These are phyloP conservation scores for Gonatopus flavifemur DNA, from an alignment of 1,140 invertebrate species.

Conservation along the genomic window DNA sequence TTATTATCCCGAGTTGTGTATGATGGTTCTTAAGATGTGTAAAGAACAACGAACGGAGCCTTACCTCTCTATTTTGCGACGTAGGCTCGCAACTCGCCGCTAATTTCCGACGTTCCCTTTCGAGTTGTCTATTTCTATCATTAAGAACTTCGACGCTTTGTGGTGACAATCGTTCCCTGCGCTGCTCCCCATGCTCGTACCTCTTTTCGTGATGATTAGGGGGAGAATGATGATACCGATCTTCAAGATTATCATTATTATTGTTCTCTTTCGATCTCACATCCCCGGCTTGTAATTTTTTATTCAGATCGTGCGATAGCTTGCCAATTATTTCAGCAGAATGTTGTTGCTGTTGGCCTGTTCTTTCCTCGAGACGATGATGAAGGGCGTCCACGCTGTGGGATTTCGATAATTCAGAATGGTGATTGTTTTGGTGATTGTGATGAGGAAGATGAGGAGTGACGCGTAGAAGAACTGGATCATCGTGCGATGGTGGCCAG, in stretches of 20 bases:
- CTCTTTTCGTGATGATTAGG: slow-evolving; percentile 29
- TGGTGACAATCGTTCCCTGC: slow-evolving; percentile 46
- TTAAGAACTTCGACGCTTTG: slow-evolving; percentile 50
- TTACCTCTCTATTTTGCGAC: slow-evolving; percentile 32
- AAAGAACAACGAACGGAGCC: not conserved
- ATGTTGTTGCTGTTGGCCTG: slow-evolving; percentile 24
- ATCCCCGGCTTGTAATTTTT: slow-evolving; percentile 51
- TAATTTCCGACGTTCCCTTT: slow-evolving; percentile 45
- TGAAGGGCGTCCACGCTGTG: slow-evolving; percentile 48
- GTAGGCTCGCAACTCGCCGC: slow-evolving; percentile 45
- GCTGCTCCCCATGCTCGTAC: slow-evolving; percentile 31
- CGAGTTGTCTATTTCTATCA: slow-evolving; percentile 49
- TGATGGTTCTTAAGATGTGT: too few species aligned
- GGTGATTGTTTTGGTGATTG: slow-evolving; percentile 28
- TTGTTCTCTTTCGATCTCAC: slow-evolving; percentile 23
- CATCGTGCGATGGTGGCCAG: slow-evolving; percentile 44
- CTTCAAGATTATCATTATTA: slow-evolving; percentile 42
- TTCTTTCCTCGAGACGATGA: slow-evolving; percentile 36
- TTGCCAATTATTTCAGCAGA: slow-evolving; percentile 37
- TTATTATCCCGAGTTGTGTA: too few species aligned
- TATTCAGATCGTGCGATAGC: slow-evolving; percentile 40
- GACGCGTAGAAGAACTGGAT: slow-evolving; percentile 47
- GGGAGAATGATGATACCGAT: slow-evolving; percentile 34
- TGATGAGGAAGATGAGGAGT: slow-evolving; percentile 38
- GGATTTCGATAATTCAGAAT: slow-evolving; percentile 35